Conservation (phyloP, 1,140 invertebrate species). For the Platyura marginata region DNA sequence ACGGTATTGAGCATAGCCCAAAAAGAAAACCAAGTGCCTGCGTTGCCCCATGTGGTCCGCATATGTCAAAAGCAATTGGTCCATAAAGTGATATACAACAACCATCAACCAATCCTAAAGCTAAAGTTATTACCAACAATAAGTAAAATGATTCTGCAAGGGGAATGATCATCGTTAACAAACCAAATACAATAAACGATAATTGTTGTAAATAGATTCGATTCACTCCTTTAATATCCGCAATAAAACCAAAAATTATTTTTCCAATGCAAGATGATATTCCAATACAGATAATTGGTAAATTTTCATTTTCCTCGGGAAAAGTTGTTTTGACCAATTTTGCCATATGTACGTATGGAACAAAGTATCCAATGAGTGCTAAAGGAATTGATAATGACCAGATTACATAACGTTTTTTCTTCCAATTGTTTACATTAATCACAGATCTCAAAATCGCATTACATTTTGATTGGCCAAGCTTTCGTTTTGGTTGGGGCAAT, state of each 20-base stretch:
- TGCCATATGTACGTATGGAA: slow-evolving; percentile 81
- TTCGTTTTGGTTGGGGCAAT: slow-evolving; percentile 16
- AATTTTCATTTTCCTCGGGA: slow-evolving; percentile 40
- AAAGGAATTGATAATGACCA: slow-evolving; percentile 72
- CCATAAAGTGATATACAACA: slow-evolving; percentile 82
- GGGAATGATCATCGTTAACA: slow-evolving; percentile 61
- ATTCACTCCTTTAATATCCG: slow-evolving; percentile 61
- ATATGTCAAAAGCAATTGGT: slow-evolving; percentile 82
- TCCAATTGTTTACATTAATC: slow-evolving; percentile 72
- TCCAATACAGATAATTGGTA: slow-evolving; percentile 72
- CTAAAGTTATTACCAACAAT: slow-evolving; percentile 48
- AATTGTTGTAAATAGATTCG: slow-evolving; percentile 74
- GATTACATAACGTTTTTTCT: slow-evolving; percentile 60
- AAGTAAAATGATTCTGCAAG: slow-evolving; percentile 41
- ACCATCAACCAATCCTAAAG: slow-evolving; percentile 82
- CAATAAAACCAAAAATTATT: slow-evolving; percentile 67
- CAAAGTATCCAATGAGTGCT: slow-evolving; percentile 82
- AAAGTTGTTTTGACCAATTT: slow-evolving; percentile 55
- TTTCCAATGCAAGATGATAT: slow-evolving; percentile 71
- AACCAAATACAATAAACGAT: slow-evolving; percentile 66
- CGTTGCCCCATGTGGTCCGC: slow-evolving; percentile 63
- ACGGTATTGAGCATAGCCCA: slow-evolving; percentile 66
- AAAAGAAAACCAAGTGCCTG: slow-evolving; percentile 84
- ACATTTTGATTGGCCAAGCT: slow-evolving; percentile 14
- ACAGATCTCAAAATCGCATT: slow-evolving; percentile 24